Evolutionary conservation across 2,888 invertebrate species (phyloP), one percentile per base, ranked within the genome.

Genomic region (Acanthoscelides obtectus): DNA sequence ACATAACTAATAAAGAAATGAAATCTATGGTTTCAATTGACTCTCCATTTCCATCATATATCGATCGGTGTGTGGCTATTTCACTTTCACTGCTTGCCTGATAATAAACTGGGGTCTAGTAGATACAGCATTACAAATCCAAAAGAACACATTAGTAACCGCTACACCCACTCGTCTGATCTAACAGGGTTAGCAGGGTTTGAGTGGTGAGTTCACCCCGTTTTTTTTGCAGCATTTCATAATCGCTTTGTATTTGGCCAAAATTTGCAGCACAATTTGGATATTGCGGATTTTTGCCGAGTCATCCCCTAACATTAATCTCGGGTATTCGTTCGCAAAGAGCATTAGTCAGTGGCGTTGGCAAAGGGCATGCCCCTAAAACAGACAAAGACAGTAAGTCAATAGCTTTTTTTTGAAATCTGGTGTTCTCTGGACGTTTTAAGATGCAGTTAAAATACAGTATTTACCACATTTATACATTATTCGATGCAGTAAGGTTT

Each of bases 261-360:
- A 66, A 66, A 66, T 66, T 66, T 66, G 66, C 66, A 66, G 21
- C 66, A 66, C 66, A 66, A 66, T 66, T 66, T 66, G 66, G 66
- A 66, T 66, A 66, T 66, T 66, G 66, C 66, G 22, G 22, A 66
- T 66, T 66, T 66, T 22, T 66, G 66, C 66, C 66, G 22, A 66
- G 20, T 66, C 66, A 66, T 66, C 22, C 66, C 20, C 66, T 22
- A 66, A 66, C 66, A 66, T 66, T 22, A 66, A 66, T 66, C 66
- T 66, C 22, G 66, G 22, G 66, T 21, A 66, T 20, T 66, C 66
- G 66, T 66, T 66, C 66, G 66, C 66, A 45, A 45, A 45, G 45
- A 45, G 45, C 45, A 45, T 45, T 45, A 45, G 12, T 1, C 45
- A 45, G 45, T 45, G 45, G 45, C 45, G 45, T 12, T 45, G 45